phyloP scores from a whole-genome alignment of 2,888 invertebrate genomes.

The Bugula neritina region DNA sequence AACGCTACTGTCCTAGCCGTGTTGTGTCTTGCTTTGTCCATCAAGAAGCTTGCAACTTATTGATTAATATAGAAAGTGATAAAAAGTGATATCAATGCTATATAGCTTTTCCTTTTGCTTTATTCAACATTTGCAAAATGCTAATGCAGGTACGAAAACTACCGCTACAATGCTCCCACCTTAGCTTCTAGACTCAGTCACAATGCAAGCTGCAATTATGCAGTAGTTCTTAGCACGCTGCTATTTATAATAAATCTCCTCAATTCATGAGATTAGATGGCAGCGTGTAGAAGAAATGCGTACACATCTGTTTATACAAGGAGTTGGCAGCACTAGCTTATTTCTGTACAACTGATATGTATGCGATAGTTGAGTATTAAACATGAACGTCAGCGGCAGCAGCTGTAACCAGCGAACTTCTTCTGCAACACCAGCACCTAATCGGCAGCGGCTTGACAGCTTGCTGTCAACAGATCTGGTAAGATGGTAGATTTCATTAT shows the following conservation, averaged over 20 bases:
- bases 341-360: too few species aligned
- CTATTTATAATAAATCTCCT: neutral
- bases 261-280: neutral
- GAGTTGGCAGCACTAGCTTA: neutral
- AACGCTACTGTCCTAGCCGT: too few species aligned
- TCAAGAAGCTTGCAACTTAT: too few species aligned
- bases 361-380: neutral
- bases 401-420: neutral
- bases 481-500: too few species aligned
- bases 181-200: too few species aligned
- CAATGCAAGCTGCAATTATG: neutral
- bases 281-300: neutral
- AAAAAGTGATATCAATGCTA: too few species aligned
- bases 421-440: neutral
- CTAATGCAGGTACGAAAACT: too few species aligned
- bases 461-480: neutral
- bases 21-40: too few species aligned
- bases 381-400: slow-evolving; percentile 20
- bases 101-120: too few species aligned
- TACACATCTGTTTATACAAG: neutral
- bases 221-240: neutral
- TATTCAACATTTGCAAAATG: too few species aligned
- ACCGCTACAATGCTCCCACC: too few species aligned
- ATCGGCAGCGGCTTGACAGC: neutral
- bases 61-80: too few species aligned